phyloP scores from a whole-genome alignment of 2,888 invertebrate genomes.

The Bombylius major region DNA sequence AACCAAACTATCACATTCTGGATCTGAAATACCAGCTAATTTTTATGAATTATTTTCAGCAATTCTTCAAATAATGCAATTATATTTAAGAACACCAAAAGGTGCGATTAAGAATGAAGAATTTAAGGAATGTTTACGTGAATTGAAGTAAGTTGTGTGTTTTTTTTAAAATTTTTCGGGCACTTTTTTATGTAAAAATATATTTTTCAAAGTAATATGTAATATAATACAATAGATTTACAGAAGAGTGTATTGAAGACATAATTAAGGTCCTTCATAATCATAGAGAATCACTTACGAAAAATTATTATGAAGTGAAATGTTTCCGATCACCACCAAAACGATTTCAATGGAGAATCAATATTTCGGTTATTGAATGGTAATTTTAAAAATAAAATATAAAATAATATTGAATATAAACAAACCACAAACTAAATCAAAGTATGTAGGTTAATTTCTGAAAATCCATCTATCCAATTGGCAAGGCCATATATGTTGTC shows the following conservation, averaged over 20 bases:
- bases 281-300: conserved; percentile 33
- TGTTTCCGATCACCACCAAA: conserved; percentile 33
- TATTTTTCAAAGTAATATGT: too few relatives aligned
- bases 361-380: conserved; percentile 41
- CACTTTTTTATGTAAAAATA: not conserved
- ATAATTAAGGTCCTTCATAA: conserved; percentile 40
- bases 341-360: conserved; percentile 40
- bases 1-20: conserved; percentile 33
- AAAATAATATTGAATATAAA: too few relatives aligned
- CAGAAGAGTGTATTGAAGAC: conserved; percentile 40
- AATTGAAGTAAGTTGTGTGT: conserved; percentile 30
- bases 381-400: conserved; percentile 18
- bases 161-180: not conserved
- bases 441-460: too few relatives aligned
- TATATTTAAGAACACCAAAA: conserved; percentile 37
- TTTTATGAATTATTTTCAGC: conserved; percentile 42
- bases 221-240: conserved; percentile 27
- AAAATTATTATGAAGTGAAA: conserved; percentile 33
- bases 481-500: too few relatives aligned
- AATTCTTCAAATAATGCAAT: conserved; percentile 38
- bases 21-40: conserved; percentile 34
- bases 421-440: too few relatives aligned
- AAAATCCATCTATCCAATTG: too few relatives aligned
- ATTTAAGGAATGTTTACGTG: conserved; percentile 38
- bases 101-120: conserved; percentile 38